Base-by-base conservation (phyloP, 2,888 invertebrate genomes). In the Athetis lepigone region DNA sequence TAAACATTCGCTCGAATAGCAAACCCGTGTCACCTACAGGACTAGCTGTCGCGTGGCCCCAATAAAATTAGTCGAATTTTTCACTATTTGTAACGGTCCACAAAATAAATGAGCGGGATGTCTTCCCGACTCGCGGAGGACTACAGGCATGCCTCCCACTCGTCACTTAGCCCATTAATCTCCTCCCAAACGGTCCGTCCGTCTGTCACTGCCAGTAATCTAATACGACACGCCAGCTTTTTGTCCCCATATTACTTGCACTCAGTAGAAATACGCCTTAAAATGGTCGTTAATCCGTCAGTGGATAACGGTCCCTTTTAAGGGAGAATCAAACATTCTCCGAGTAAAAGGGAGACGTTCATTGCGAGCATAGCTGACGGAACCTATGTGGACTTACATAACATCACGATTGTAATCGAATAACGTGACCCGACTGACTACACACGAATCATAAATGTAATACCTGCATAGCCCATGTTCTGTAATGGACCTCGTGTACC, bases 151-250 rank as follows among this genome's bases (percentile, higher is more conserved):
- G 81, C 90, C 88, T 91, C 93, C 92, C 91, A 92, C 93, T 93
- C 92, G 90, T 92, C 94, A 94, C 92, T 93, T 90, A 90, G 91
- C 89, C 87, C 94, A 95, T 94, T 94, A 93, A 94, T 95, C 93
- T 93, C 90, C 82, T 83, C 86, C 83, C 86, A 87, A 90, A 90
- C 89, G 85, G 92, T 90, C 91, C 87, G 90, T 91, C 91, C 90
- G 91, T 92, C 93, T 91, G 92, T 93, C 94, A 92, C 89, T 87
- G 91, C 86, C 92, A 88, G 90, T 94, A 95, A 95, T 95, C 93
- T 93, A 93, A 94, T 94, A 92, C 92, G 94, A 93, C 93, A 93
- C 92, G 92, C 93, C 88, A 90, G 88, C 92, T 95, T 94, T 94
- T 92, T 93, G 91, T 92, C 88, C 90, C 91, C 88, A 87, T 89